Percentiles rank a stretch among this genome's conserved stretches.
phyloP scores from a whole-genome alignment of 92 coral and sea anemone genomes.

The Virgularia gustaviana region DNA sequence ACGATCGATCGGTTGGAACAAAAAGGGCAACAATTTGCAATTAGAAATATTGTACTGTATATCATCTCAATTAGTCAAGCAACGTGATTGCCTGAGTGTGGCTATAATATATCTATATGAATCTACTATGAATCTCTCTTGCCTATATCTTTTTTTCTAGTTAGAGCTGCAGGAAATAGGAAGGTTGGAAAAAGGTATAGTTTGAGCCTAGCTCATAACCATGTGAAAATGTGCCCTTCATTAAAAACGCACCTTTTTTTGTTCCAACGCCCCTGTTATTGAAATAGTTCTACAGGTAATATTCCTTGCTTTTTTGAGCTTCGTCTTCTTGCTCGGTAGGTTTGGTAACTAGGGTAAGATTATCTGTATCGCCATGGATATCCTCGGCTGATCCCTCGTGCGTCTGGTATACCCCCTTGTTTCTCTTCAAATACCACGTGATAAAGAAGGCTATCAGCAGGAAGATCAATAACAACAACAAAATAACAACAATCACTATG shows the following conservation, averaged over 20 bases:
- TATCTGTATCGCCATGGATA: conserved; percentile 35
- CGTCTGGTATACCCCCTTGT: conserved; percentile 36
- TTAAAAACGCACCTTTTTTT: too few species aligned
- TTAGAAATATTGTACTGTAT: too few species aligned
- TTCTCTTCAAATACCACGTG: conserved; percentile 36
- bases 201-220: background rate
- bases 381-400: conserved; percentile 39
- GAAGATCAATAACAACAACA: conserved; percentile 16
- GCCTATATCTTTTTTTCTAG: too few species aligned
- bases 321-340: conserved; percentile 25
- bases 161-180: too few species aligned
- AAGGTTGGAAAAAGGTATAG: background rate
- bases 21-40: too few species aligned
- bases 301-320: conserved; percentile 20
- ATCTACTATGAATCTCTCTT: too few species aligned
- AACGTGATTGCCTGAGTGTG: too few species aligned
- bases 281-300: conserved; percentile 31
- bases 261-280: background rate
- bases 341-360: conserved; percentile 34
- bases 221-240: too few species aligned
- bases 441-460: conserved; percentile 14
- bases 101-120: too few species aligned
- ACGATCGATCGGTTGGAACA: too few species aligned
- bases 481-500: conserved; percentile 29
- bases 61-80: too few species aligned